Conservation (phyloP, 2,797 vertebrate genomes). For the Zenarchopterus dispar region DNA sequence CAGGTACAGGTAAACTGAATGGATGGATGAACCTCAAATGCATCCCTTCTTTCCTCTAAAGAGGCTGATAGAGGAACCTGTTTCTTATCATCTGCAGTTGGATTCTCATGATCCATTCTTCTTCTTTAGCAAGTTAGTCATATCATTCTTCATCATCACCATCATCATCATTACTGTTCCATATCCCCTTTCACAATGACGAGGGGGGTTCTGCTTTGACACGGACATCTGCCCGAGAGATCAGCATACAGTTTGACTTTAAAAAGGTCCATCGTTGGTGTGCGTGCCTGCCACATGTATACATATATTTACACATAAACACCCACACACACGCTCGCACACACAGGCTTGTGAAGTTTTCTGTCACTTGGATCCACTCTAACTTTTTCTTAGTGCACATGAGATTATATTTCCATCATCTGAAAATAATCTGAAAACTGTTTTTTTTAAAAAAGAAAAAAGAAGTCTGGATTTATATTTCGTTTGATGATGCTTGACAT, state of each 20-base stretch:
- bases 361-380: slow-evolving; percentile 68
- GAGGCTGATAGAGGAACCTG: slow-evolving; percentile 22
- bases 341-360: slow-evolving; percentile 73
- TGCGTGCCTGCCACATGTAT: slow-evolving; percentile 82
- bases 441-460: not conserved
- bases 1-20: slow-evolving; percentile 33
- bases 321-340: slow-evolving; percentile 56
- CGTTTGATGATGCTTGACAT: slow-evolving; percentile 62
- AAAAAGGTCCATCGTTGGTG: slow-evolving; percentile 78
- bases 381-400: slow-evolving; percentile 77
- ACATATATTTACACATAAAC: slow-evolving; percentile 82
- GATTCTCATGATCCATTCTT: slow-evolving; percentile 35
- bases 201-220: slow-evolving; percentile 45
- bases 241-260: slow-evolving; percentile 75
- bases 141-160: slow-evolving; percentile 22
- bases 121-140: slow-evolving; percentile 22
- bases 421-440: slow-evolving; percentile 57
- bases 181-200: slow-evolving; percentile 38
- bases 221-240: slow-evolving; percentile 65
- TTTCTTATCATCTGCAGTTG: slow-evolving; percentile 29
- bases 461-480: slow-evolving; percentile 62
- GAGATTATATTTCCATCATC: slow-evolving; percentile 70
- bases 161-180: slow-evolving; percentile 13
- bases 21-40: slow-evolving; percentile 46
- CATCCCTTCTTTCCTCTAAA: slow-evolving; percentile 33